Percentiles rank a stretch among this genome's conserved stretches.
phyloP scores from a whole-genome alignment of 2,797 vertebrate species.

The Eupleurogrammus muticus region DNA sequence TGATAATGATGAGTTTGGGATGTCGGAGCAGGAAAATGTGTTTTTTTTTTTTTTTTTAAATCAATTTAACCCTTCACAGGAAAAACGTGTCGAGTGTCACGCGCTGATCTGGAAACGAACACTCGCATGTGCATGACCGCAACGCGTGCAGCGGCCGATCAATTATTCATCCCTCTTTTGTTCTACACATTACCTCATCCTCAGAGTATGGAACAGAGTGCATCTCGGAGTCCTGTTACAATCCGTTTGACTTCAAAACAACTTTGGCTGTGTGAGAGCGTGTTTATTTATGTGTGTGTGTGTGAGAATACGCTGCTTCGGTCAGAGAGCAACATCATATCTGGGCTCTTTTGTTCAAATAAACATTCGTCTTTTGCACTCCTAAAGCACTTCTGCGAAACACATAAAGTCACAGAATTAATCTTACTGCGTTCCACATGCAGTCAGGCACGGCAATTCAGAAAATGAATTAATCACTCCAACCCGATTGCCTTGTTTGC shows the following conservation, averaged over 20 bases:
- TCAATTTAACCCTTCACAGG: constrained; percentile 6
- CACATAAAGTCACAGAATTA: constrained; percentile 66
- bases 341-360: constrained; percentile 54
- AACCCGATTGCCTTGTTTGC: constrained; percentile 58
- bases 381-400: constrained; percentile 51
- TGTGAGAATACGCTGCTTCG: constrained; percentile 8
- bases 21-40: no score
- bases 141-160: constrained; percentile 68
- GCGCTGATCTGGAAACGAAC: constrained; percentile 67
- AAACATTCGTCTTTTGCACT: constrained; percentile 69
- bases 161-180: constrained; percentile 86
- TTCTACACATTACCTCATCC: constrained; percentile 84
- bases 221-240: constrained; percentile 78
- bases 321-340: constrained; percentile 57
- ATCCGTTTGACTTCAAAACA: constrained; percentile 88
- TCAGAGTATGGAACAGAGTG: constrained; percentile 70
- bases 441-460: constrained; percentile 52
- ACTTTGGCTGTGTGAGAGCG: constrained; percentile 74
- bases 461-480: constrained; percentile 75
- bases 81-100: constrained; percentile 56
- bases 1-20: no score
- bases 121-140: constrained; percentile 77
- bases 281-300: constrained; percentile 27
- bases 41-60: no score
- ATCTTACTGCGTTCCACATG: constrained; percentile 62